Conservation (phyloP, 1,140 invertebrate species). For the Choristoneura fumiferana region DNA sequence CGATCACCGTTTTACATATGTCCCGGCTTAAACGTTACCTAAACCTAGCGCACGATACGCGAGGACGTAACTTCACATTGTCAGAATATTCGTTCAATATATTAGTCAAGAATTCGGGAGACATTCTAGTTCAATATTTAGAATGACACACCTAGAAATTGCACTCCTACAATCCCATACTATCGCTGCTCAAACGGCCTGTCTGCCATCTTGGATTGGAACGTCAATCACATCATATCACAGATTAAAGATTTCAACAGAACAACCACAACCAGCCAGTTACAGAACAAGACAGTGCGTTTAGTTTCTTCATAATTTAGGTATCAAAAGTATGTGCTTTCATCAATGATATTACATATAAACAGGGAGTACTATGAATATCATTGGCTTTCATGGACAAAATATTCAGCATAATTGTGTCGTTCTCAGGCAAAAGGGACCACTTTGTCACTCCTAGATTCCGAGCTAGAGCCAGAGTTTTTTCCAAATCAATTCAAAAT, state of each 20-base stretch:
- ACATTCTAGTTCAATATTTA: constrained; percentile 80
- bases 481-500: no score
- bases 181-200: constrained; percentile 79
- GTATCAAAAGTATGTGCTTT: no score
- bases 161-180: constrained; percentile 79
- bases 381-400: no score
- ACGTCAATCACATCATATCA: constrained; percentile 78
- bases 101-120: constrained; percentile 74
- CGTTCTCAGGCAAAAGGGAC: no score
- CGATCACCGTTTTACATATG: constrained; percentile 72
- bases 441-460: no score
- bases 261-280: background rate
- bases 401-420: no score
- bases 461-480: no score
- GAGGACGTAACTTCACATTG: constrained; percentile 64
- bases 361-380: no score
- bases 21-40: constrained; percentile 78
- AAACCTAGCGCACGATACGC: constrained; percentile 73
- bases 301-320: background rate
- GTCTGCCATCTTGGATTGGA: constrained; percentile 82
- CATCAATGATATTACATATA: no score
- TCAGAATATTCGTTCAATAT: constrained; percentile 62
- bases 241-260: constrained; percentile 39
- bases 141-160: constrained; percentile 83
- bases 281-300: background rate